These are phyloP conservation scores for Scomber scombrus DNA, from an alignment of 2,113 vertebrate genomes.

Conservation along the genomic window DNA sequence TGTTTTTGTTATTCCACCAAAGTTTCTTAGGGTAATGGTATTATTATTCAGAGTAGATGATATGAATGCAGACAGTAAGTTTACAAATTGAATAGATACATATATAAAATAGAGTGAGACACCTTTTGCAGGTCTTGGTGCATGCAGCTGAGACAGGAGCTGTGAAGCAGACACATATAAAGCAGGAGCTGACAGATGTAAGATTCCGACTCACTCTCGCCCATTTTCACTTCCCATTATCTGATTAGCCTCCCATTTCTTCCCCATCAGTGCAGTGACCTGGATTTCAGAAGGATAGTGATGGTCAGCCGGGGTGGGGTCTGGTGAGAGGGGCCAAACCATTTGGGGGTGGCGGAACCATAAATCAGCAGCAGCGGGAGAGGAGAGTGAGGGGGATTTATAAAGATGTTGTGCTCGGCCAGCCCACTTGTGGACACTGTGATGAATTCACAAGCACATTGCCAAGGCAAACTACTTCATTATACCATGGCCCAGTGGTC, in stretches of 20 bases:
- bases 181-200: conserved; percentile 78
- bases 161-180: conserved; percentile 84
- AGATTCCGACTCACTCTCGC: conserved; percentile 85
- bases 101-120: conserved; percentile 6
- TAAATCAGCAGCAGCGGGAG: conserved; percentile 92
- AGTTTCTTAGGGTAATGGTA: too few relatives aligned
- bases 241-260: conserved; percentile 96
- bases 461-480: conserved; percentile 97
- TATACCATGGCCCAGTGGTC: conserved; percentile 92
- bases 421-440: conserved; percentile 95
- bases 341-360: conserved; percentile 81
- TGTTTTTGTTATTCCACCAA: too few relatives aligned
- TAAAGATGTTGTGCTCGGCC: conserved; percentile 93
- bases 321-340: conserved; percentile 80
- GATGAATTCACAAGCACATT: conserved; percentile 97
- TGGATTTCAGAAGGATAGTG: conserved; percentile 88
- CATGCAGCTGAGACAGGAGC: conserved; percentile 21
- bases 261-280: conserved; percentile 93
- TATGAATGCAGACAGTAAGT: not conserved
- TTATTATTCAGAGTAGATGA: not conserved
- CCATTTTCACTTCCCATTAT: conserved; percentile 91
- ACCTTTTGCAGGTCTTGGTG: conserved; percentile 2
- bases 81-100: conserved; percentile 4
- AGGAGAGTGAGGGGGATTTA: conserved; percentile 93
- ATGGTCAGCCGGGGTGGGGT: conserved; percentile 79